A percentile compares a stretch with the other conserved stretches of the same genome.
Conservation (phyloP, 2,113 vertebrate species). For the Apteryx owenii region DNA sequence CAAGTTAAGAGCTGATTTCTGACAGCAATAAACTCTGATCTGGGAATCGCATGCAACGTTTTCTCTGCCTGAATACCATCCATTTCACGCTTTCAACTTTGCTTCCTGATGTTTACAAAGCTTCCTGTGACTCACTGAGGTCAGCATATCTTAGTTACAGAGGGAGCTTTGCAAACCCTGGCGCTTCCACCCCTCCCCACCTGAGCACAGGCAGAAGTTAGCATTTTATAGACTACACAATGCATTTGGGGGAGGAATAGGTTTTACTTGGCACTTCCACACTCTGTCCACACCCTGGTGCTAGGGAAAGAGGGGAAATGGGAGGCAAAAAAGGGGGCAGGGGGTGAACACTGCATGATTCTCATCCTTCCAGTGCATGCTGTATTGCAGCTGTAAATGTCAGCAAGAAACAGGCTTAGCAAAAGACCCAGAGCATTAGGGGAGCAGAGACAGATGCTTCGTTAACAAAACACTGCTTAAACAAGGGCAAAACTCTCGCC, state of each 20-base stretch:
- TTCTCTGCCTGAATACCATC: slow-evolving; percentile 9
- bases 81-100: background rate
- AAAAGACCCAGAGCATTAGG: background rate
- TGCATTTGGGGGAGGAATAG: background rate
- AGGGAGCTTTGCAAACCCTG: background rate
- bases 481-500: background rate
- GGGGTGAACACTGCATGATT: background rate
- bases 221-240: background rate
- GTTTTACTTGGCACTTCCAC: background rate
- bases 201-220: background rate
- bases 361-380: background rate
- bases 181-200: background rate
- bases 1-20: slow-evolving; percentile 16
- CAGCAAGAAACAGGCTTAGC: background rate
- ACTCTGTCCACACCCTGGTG: background rate
- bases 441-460: background rate
- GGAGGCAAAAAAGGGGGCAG: background rate
- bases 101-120: background rate
- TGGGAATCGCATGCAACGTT: background rate
- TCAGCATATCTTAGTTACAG: background rate
- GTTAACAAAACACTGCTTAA: background rate
- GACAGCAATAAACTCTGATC: slow-evolving; percentile 35
- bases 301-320: background rate
- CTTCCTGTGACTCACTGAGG: background rate
- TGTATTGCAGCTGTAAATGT: background rate